Evolutionary conservation across 2,797 vertebrate species (phyloP), one percentile per base, ranked within the genome.

Genomic region (Acridotheres tristis): DNA sequence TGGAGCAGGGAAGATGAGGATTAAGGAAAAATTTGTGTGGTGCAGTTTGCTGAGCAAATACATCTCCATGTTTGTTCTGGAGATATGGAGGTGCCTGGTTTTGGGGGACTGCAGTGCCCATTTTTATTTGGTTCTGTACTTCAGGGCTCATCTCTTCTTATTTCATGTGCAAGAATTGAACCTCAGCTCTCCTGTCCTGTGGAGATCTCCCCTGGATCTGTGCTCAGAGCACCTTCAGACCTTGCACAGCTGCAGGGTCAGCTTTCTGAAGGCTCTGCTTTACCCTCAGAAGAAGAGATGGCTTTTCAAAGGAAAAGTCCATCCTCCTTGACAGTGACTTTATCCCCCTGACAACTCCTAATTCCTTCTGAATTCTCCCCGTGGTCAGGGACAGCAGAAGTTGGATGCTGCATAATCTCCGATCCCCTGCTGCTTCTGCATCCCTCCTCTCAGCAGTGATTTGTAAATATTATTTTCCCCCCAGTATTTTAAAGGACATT

Each of bases 51-150:
- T 53, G 55, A 48, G 42, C 50, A 69, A 26, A 32, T 6, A 4
- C 42, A 71, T 1, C 68, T 67, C 59, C 18, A 2, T 40, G 6
- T 51, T 73, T 80, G 68, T 48, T 48, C 65, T 66, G 54, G 43
- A 58, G 40, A 30, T 25, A 3, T 2, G 0, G 4, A 1, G 5
- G 13, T 74, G 26, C 20, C 50, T 80, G 2, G 1, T 59, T 74
- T 61, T 71, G 62, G 55, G 66, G 42, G n/a, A 16, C 67, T 75
- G 5, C 34, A 50, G 25, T 20, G 29, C 20, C 40, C 36, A 5
- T 76, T 40, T 90, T 79, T 40, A 17, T 32, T 65, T 43, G 32
- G 7, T 65, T 74, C 58, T 66, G 13, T 40, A 7, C n/a, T 43
- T 5, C 5, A 18, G 47, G 48, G 38, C 36, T 89, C 9, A 0